phyloP scores from a whole-genome alignment of 2,113 vertebrate species.

The Laticauda laticaudata region DNA sequence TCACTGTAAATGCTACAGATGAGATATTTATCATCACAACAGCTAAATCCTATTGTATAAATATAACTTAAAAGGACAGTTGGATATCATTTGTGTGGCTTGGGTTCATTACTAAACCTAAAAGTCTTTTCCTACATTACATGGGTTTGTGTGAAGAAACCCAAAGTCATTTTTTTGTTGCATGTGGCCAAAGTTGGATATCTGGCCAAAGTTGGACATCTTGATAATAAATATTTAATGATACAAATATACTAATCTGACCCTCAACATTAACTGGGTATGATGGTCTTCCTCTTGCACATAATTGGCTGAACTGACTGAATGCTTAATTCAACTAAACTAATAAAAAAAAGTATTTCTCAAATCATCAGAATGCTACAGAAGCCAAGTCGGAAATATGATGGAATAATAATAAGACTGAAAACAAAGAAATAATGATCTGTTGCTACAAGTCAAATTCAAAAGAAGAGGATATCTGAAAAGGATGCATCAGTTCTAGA shows the following conservation, averaged over 20 bases:
- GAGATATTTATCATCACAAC: not conserved
- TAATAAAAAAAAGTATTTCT: not conserved
- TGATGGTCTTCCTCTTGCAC: not conserved
- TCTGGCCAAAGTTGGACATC: not conserved
- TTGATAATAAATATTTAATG: not conserved
- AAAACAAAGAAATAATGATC: not conserved
- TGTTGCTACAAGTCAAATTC: not conserved
- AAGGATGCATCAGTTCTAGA: not conserved
- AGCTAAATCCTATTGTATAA: not conserved
- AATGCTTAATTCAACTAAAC: not conserved
- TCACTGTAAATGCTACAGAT: not conserved
- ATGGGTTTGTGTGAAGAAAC: not conserved
- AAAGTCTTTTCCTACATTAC: not conserved
- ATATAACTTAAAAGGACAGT: not conserved
- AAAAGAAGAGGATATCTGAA: not conserved
- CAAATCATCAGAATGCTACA: not conserved
- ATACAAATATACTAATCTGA: not conserved
- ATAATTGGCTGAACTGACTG: not conserved
- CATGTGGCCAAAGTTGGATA: not conserved
- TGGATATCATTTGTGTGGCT: not conserved
- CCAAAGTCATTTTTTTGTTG: not conserved
- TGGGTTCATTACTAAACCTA: not conserved
- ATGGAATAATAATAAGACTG: not conserved
- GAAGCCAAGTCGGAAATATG: not conserved
- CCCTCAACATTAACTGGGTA: not conserved